Conservation (phyloP, 2,113 vertebrate species). For the Psittacus erithacus region DNA sequence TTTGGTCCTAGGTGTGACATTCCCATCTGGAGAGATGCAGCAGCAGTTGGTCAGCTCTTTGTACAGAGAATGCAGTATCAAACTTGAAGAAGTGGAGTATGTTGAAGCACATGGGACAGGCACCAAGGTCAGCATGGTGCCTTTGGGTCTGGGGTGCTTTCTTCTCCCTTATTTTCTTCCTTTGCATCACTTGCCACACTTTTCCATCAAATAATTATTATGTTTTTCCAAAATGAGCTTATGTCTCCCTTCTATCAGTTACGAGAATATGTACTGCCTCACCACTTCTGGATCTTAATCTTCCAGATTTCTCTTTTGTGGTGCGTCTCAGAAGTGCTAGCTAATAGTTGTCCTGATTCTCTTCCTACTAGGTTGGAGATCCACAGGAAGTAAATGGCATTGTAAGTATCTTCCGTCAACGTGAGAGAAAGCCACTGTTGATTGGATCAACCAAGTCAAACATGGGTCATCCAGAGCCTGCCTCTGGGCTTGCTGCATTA, state of each 20-base stretch:
- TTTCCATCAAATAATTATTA: neutral
- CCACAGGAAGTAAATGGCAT: slow-evolving; percentile 92
- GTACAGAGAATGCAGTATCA: slow-evolving; percentile 76
- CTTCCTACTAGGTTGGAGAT: slow-evolving; percentile 86
- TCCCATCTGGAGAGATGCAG: slow-evolving; percentile 91
- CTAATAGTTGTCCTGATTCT: neutral
- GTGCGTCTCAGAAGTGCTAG: neutral
- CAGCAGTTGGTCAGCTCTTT: slow-evolving; percentile 81
- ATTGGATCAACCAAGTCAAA: slow-evolving; percentile 97
- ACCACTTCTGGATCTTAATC: neutral
- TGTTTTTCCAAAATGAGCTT: neutral
- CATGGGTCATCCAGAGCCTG: slow-evolving; percentile 97
- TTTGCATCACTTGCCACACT: neutral
- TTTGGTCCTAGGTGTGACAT: slow-evolving; percentile 87
- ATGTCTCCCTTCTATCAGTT: neutral
- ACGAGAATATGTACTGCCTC: neutral
- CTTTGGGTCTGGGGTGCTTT: neutral
- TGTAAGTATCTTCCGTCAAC: slow-evolving; percentile 78
- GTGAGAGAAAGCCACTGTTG: slow-evolving; percentile 80
- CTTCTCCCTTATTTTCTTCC: neutral
- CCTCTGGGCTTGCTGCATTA: slow-evolving; percentile 89
- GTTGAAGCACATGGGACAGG: slow-evolving; percentile 95
- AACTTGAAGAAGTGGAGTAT: slow-evolving; percentile 87
- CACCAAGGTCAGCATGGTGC: slow-evolving; percentile 84
- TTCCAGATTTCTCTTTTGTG: neutral